Base-by-base conservation (phyloP, 2,797 vertebrate species). In the Chromobotia macracanthus region DNA sequence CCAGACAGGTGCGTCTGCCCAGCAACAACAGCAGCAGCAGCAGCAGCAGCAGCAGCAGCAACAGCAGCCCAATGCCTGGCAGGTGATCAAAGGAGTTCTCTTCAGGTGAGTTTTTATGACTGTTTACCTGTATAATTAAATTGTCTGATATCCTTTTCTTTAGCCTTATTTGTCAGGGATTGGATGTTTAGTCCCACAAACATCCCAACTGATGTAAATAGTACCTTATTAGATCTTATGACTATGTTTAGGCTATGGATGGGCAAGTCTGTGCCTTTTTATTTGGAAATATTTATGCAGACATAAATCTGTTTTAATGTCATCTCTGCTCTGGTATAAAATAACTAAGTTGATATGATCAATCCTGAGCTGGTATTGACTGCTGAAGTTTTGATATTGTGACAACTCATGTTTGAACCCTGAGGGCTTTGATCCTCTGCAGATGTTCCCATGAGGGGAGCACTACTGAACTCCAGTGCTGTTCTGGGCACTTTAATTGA, bases 51-150 rank as follows among this genome's bases (percentile, higher is more conserved):
- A 88, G 41, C 95, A 89, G 80, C 95, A 89, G 81, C 93, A 89
- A 28, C 94, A 89, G 75, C 91, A 93, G 18, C 95, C 96, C 15
- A 97, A 96, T 21, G 96, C 95, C 72, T 98, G 96, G 96, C 95
- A 97, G 89, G 95, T 98, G 87, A 96, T 98, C 85, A 98, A 97
- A 91, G 96, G 96, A 2, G 95, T 98, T 67, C 91, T 97, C 76
- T 97, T 98, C 90, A 96, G 96, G 96, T 97, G 72, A 55, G 86
- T 75, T 10, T 44, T 1, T 44, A 44, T 44, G 41, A 44, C 11
- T 10, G 41, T 44, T 44, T 44, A 44, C 9, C 41, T 44, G 41
- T 44, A 10, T 44, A 10, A 44, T 44, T 44, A 5, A 1, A 31
- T 31, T 31, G 31, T 31, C 31, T 31, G 5, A n/a, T n/a, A n/a